These are phyloP conservation scores for Girardinus metallicus DNA, from an alignment of 2,797 vertebrate genomes.

Conservation along the genomic window DNA sequence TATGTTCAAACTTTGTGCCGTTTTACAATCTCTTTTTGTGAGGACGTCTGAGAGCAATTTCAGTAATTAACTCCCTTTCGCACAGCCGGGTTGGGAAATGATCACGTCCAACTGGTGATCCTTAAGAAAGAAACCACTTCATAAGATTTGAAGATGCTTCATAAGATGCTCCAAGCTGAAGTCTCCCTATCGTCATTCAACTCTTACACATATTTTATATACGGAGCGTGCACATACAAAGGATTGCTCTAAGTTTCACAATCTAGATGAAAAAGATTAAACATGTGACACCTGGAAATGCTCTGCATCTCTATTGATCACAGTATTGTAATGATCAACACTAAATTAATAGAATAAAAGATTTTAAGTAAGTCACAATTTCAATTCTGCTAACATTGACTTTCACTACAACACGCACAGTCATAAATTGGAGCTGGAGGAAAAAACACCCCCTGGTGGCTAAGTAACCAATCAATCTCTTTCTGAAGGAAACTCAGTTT, in stretches of 20 bases:
- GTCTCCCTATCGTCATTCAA: slow-evolving; percentile 9
- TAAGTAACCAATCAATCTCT: slow-evolving; percentile 24
- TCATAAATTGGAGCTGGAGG: slow-evolving; percentile 14
- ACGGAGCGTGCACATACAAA: background rate
- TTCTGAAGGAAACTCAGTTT: background rate
- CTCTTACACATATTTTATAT: background rate
- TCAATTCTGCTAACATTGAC: background rate
- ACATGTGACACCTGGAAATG: background rate
- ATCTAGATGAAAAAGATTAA: background rate
- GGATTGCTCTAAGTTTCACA: background rate
- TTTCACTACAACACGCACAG: background rate
- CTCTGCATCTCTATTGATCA: background rate
- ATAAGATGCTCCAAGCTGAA: slow-evolving; percentile 28
- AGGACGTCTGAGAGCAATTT: slow-evolving; percentile 18
- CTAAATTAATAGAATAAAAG: background rate
- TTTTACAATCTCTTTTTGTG: slow-evolving; percentile 10
- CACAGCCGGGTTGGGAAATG: slow-evolving; percentile 68
- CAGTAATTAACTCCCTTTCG: slow-evolving; percentile 50
- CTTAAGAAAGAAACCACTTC: slow-evolving; percentile 63
- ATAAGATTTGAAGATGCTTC: slow-evolving; percentile 48
- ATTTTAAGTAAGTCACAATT: background rate
- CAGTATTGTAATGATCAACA: background rate
- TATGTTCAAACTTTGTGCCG: slow-evolving; percentile 11
- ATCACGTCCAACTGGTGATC: slow-evolving; percentile 59
- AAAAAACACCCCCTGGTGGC: slow-evolving; percentile 74